These are phyloP conservation scores for Drosophila emarginata DNA, from an alignment of 2,888 invertebrate genomes.

Conservation along the genomic window DNA sequence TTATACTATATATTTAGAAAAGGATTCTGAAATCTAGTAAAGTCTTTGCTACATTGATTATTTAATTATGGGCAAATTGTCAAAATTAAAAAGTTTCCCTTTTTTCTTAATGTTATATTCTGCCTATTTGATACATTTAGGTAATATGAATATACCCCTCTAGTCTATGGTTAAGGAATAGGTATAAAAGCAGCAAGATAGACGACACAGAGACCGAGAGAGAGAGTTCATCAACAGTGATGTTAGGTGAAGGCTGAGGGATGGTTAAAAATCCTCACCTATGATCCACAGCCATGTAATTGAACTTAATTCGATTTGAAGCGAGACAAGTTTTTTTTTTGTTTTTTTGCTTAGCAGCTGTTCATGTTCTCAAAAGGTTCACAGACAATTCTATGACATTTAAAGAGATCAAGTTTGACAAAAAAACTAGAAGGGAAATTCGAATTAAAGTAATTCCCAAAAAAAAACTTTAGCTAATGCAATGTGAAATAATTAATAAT, in stretches of 20 bases:
- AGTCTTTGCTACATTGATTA: background rate
- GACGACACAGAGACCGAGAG: conserved; percentile 12
- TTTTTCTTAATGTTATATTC: too few relatives aligned
- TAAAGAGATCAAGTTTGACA: background rate
- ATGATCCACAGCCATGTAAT: conserved; percentile 62
- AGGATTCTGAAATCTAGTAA: background rate
- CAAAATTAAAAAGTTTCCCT: too few relatives aligned
- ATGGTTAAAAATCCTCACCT: conserved; percentile 25
- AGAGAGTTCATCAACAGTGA: conserved; percentile 33
- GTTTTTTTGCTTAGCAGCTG: conserved; percentile 59
- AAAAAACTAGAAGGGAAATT: conserved; percentile 1
- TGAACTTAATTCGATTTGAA: conserved; percentile 77
- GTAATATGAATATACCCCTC: background rate
- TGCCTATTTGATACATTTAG: background rate
- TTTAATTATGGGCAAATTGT: too few relatives aligned
- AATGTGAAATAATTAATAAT: too few relatives aligned
- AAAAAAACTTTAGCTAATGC: background rate
- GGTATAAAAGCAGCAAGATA: conserved; percentile 21
- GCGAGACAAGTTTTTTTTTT: conserved; percentile 66
- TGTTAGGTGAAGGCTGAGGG: background rate
- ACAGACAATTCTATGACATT: conserved; percentile 12
- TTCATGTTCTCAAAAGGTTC: conserved; percentile 64
- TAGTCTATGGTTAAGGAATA: background rate
- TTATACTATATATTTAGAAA: too few relatives aligned
- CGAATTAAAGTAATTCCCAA: background rate